phyloP scores from a whole-genome alignment of 2,888 invertebrate species.

The Oscheius sp. region DNA sequence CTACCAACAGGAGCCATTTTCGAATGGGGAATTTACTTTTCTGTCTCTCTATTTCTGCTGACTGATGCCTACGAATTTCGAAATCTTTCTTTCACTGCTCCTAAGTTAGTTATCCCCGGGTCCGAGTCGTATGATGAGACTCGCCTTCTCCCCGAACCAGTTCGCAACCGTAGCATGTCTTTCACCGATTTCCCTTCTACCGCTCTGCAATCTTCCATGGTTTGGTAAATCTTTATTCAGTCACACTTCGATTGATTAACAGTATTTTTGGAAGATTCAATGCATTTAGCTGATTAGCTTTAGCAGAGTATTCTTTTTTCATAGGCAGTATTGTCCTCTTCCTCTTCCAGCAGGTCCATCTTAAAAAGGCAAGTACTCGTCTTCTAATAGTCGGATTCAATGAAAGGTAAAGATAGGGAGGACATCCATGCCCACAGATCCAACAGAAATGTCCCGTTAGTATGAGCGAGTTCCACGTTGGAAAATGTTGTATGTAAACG shows the following conservation, averaged over 20 bases:
- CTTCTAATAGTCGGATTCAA: background rate
- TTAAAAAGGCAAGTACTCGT: background rate
- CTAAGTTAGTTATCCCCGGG: conserved; percentile 30
- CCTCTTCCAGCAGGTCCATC: too few relatives aligned
- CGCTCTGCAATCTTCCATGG: conserved; percentile 14
- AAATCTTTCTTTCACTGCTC: conserved; percentile 16
- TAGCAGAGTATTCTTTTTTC: background rate
- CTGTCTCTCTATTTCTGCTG: conserved; percentile 25
- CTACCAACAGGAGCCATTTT: conserved; percentile 18
- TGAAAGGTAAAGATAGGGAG: background rate
- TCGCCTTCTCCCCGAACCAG: background rate
- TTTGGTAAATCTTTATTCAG: conserved; percentile 14
- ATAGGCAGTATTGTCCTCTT: too few relatives aligned
- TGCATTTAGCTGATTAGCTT: background rate
- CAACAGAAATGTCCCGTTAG: conserved; percentile 49
- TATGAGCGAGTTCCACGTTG: conserved; percentile 32
- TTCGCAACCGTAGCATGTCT: conserved; percentile 20
- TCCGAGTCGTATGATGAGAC: conserved; percentile 18
- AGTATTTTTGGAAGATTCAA: background rate
- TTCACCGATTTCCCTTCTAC: conserved; percentile 26
- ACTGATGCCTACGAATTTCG: conserved; percentile 34
- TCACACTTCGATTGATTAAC: background rate
- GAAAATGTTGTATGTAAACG: background rate
- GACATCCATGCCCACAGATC: conserved; percentile 1
- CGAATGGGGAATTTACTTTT: conserved; percentile 32